Conservation (phyloP, 1,140 invertebrate species). For the Andricus grossulariae region DNA sequence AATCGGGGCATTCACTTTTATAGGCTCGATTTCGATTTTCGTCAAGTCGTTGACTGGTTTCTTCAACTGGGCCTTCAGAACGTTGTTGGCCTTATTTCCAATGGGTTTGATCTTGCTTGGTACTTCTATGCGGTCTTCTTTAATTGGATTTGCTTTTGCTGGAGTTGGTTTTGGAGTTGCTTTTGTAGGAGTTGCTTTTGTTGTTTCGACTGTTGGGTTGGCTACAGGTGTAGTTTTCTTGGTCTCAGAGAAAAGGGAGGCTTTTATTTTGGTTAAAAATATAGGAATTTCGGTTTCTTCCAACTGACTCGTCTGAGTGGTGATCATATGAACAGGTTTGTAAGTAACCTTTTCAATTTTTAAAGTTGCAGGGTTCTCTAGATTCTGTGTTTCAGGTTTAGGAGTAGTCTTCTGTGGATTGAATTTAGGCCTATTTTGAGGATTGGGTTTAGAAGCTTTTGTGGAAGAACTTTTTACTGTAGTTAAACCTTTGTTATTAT, state of each 20-base stretch:
- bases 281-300: slow-evolving; percentile 60
- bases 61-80: slow-evolving; percentile 61
- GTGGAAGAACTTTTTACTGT: slow-evolving; percentile 34
- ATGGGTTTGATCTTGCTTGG: slow-evolving; percentile 47
- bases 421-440: slow-evolving; percentile 43
- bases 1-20: slow-evolving; percentile 63
- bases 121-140: slow-evolving; percentile 39
- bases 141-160: slow-evolving; percentile 44
- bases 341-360: slow-evolving; percentile 73
- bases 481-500: slow-evolving; percentile 46
- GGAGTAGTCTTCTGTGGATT: slow-evolving; percentile 43
- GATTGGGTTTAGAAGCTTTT: slow-evolving; percentile 15
- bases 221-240: slow-evolving; percentile 50
- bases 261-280: slow-evolving; percentile 69
- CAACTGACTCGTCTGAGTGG: slow-evolving; percentile 51
- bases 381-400: slow-evolving; percentile 47
- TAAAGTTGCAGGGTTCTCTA: slow-evolving; percentile 50
- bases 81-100: slow-evolving; percentile 58
- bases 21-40: slow-evolving; percentile 62
- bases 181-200: slow-evolving; percentile 38
- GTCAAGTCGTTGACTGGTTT: slow-evolving; percentile 60
- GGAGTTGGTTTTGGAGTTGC: slow-evolving; percentile 40
- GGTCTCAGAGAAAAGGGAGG: slow-evolving; percentile 59
- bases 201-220: slow-evolving; percentile 11
- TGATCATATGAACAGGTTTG: slow-evolving; percentile 62